Percentiles rank a stretch among this genome's conserved stretches.
Conservation (phyloP, 2,888 invertebrate species). For the Phalera bucephala region DNA sequence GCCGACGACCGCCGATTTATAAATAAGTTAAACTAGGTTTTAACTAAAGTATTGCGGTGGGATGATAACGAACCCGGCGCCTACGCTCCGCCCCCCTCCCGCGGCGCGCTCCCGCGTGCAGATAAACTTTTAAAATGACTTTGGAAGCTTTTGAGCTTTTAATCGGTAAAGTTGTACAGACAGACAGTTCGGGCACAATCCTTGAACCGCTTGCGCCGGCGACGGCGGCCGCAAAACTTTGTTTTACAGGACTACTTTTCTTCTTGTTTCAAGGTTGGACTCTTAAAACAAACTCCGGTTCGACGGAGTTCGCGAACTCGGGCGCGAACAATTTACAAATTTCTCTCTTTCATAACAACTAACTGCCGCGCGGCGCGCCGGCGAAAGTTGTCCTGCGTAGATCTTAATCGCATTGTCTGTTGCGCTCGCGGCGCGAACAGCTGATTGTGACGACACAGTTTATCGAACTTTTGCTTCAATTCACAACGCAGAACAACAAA, state of each 20-base stretch:
- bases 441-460: conserved; percentile 77
- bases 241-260: conserved; percentile 85
- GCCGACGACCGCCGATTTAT: conserved; percentile 70
- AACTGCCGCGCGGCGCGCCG: conserved; percentile 82
- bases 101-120: conserved; percentile 69
- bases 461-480: conserved; percentile 67
- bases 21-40: conserved; percentile 80
- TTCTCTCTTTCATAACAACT: conserved; percentile 85
- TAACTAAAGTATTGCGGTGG: conserved; percentile 75
- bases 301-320: conserved; percentile 84
- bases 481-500: conserved; percentile 37
- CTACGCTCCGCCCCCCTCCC: conserved; percentile 56
- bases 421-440: conserved; percentile 80
- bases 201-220: conserved; percentile 84
- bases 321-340: conserved; percentile 85
- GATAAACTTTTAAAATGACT: conserved; percentile 85
- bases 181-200: conserved; percentile 84
- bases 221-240: conserved; percentile 84
- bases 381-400: conserved; percentile 84
- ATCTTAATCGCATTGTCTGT: conserved; percentile 84
- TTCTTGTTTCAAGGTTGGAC: conserved; percentile 85
- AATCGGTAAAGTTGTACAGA: conserved; percentile 84
- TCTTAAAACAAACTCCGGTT: conserved; percentile 84
- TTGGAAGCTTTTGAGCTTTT: conserved; percentile 85
- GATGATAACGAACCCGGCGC: conserved; percentile 73